Base-by-base conservation (phyloP, 1,140 invertebrate species). In the Brachionus rotundiformis region DNA sequence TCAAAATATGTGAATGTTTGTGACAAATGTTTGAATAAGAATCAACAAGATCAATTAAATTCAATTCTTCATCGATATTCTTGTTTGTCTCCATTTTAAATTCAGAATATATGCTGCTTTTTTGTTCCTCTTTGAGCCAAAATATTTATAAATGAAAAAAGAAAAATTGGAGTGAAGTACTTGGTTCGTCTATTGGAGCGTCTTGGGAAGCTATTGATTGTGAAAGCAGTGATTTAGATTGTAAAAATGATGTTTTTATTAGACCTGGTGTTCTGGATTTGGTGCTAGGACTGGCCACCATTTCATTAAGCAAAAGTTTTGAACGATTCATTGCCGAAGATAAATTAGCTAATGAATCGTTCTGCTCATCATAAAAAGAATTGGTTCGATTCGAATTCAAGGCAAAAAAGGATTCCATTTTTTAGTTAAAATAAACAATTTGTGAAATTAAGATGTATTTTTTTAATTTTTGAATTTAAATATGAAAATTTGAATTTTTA, bases 11-110 rank as follows among this genome's bases (percentile, higher is more conserved):
- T 7, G 36, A 39, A 33, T 79, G 76, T 39, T 79, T 47, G 13
- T 8, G 11, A 59, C 76, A 79, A 33, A 59, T 36, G 31, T 25
- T 7, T 23, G 47, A 39, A 16, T 59, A 79, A 7, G 76, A 79
- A 36, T 79, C 54, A 3, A 79, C 13, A 10, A 79, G 36, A 23
- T 79, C 47, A 79, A 16, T 16, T n/a, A 79, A 63, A 25, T 79
- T 79, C 6, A n/a, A 63, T n/a, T 79, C 76, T 36, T 79, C 76
- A 27, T 79, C 76, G 13, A 63, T 79, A 16, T 79, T 36, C 25
- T 79, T 79, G 47, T 54, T 36, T 2, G 76, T 79, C 8, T 79
- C 76, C 33, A 79, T 79, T 79, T 79, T 79, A 79, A 79, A 79
- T 39, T 79, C 47, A 59, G 47, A 11, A 25, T 73, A 73, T 33